A percentile compares a stretch with the other conserved stretches of the same genome.
phyloP scores from a whole-genome alignment of 2,797 vertebrate species.

The Parauchenoglanis punctatus region DNA sequence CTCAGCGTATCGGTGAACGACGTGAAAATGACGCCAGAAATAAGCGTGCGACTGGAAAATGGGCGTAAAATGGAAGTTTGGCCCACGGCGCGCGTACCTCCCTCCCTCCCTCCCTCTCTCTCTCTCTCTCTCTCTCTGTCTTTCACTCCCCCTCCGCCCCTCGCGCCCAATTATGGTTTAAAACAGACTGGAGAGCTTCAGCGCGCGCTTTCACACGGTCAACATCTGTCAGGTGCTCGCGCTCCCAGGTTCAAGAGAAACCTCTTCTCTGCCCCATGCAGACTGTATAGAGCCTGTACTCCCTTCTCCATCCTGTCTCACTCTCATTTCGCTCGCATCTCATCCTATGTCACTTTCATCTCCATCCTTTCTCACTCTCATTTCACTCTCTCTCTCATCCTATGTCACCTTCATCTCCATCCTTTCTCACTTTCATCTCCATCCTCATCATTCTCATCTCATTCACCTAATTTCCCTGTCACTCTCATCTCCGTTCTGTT shows the following conservation, averaged over 20 bases:
- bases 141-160: not conserved
- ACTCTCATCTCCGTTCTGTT: not conserved
- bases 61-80: slow-evolving; percentile 38
- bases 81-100: not conserved
- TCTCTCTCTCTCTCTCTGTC: not conserved
- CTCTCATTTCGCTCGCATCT: not conserved
- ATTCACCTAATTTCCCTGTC: too few species aligned
- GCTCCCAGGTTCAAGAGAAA: slow-evolving; percentile 67
- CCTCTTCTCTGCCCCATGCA: slow-evolving; percentile 54
- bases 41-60: slow-evolving; percentile 48
- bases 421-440: not conserved
- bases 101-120: not conserved
- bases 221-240: slow-evolving; percentile 44
- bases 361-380: not conserved
- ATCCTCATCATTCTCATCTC: not conserved
- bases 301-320: not conserved
- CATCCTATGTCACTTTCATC: not conserved
- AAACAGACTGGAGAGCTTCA: slow-evolving; percentile 66
- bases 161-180: slow-evolving; percentile 63
- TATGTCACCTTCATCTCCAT: not conserved
- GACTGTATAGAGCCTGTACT: slow-evolving; percentile 46
- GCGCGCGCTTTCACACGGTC: slow-evolving; percentile 56
- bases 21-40: slow-evolving; percentile 48
- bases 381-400: not conserved
- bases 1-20: slow-evolving; percentile 43